Conservation (phyloP, 2,797 vertebrate genomes). For the Antennarius maculatus region DNA sequence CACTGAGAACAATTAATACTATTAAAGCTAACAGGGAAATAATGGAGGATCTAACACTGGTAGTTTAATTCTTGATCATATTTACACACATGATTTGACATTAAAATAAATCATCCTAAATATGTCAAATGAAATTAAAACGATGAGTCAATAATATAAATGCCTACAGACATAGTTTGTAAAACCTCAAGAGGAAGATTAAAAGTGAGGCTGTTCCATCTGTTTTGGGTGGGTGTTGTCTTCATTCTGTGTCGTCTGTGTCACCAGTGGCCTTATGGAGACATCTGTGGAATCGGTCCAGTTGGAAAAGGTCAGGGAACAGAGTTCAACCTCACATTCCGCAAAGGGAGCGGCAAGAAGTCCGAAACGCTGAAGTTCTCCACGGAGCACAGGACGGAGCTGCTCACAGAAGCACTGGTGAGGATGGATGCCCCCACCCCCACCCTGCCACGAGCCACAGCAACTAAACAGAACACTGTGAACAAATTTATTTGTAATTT, state of each 20-base stretch:
- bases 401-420: slow-evolving; percentile 98
- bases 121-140: too few species aligned
- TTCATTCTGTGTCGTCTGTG: slow-evolving; percentile 3
- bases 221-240: not conserved
- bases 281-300: slow-evolving; percentile 94
- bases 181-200: not conserved
- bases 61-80: too few species aligned
- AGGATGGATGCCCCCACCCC: slow-evolving; percentile 48
- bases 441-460: not conserved
- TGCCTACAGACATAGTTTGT: too few species aligned
- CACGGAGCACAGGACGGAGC: slow-evolving; percentile 97
- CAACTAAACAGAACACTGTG: not conserved
- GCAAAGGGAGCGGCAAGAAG: slow-evolving; percentile 96
- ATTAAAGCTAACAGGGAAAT: not conserved
- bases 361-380: slow-evolving; percentile 99
- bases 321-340: slow-evolving; percentile 98
- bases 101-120: too few species aligned
- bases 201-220: not conserved
- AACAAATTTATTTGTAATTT: slow-evolving; percentile 3
- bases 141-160: too few species aligned
- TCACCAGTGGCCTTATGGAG: slow-evolving; percentile 97
- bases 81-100: too few species aligned
- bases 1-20: too few species aligned
- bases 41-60: not conserved
- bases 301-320: slow-evolving; percentile 98